Percentiles rank a stretch among this genome's conserved stretches.
Conservation (phyloP, 2,797 vertebrate genomes). For the Manis pentadactyla region DNA sequence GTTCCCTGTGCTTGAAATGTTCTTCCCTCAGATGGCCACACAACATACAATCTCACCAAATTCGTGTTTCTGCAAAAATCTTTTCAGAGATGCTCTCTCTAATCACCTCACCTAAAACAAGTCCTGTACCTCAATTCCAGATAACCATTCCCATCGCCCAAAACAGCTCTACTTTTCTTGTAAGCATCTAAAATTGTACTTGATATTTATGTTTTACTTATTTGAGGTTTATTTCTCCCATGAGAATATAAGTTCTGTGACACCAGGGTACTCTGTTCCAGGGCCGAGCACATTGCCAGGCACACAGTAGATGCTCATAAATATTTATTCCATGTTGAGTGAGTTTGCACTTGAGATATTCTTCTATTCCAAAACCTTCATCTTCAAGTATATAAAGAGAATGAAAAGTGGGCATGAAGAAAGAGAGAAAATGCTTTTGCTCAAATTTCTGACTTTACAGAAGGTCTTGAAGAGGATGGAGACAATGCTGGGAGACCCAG, state of each 20-base stretch:
- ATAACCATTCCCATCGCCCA: neutral
- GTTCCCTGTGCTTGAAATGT: neutral
- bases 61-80: neutral
- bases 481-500: fast-evolving
- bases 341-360: neutral
- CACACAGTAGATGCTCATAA: neutral
- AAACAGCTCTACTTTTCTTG: neutral
- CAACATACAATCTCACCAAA: neutral
- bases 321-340: neutral
- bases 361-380: neutral
- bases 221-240: neutral
- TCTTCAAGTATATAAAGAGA: neutral
- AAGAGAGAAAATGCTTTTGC: neutral
- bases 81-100: neutral
- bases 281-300: neutral
- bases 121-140: neutral
- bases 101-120: neutral
- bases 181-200: no score
- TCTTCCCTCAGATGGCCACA: neutral
- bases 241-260: neutral
- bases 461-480: neutral
- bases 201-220: neutral
- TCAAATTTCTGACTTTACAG: neutral
- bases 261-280: neutral
- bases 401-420: neutral